Evolutionary conservation across 2,113 vertebrate species (phyloP).

Genomic region (Mormyrus iriodes): DNA sequence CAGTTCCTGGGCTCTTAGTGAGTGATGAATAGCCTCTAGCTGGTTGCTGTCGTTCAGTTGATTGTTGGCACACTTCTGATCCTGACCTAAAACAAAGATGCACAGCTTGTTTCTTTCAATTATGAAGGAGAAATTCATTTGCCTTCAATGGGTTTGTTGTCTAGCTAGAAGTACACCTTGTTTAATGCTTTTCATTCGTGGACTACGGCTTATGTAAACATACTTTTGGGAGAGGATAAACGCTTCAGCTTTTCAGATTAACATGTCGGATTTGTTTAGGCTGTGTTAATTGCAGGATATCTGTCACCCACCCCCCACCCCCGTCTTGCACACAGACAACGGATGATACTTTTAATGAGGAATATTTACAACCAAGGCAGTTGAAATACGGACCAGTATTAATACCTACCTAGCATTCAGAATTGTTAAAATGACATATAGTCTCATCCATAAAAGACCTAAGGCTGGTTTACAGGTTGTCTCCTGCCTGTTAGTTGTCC

Average conservation of each 20-base stretch:
- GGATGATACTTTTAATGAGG: neutral
- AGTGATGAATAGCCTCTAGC: neutral
- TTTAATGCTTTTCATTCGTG: conserved; percentile 3
- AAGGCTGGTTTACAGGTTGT: neutral
- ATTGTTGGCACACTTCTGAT: neutral
- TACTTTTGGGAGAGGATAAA: neutral
- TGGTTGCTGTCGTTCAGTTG: neutral
- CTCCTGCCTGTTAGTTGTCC: neutral
- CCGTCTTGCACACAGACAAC: neutral
- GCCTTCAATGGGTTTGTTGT: too few relatives aligned
- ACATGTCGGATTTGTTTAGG: neutral
- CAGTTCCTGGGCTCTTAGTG: neutral
- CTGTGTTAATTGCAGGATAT: neutral
- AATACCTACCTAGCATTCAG: neutral
- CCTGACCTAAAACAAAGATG: neutral
- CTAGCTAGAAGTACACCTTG: neutral
- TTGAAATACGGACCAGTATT: neutral
- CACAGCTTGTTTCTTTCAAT: neutral
- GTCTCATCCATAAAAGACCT: neutral
- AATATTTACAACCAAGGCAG: neutral
- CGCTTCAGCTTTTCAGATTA: conserved; percentile 1
- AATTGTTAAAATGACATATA: neutral
- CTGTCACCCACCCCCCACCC: neutral
- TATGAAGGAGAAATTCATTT: neutral
- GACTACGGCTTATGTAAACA: neutral